Evolutionary conservation across 2,888 invertebrate genomes (phyloP), one percentile per base, ranked within the genome.

Genomic region (Polietes domitor): DNA sequence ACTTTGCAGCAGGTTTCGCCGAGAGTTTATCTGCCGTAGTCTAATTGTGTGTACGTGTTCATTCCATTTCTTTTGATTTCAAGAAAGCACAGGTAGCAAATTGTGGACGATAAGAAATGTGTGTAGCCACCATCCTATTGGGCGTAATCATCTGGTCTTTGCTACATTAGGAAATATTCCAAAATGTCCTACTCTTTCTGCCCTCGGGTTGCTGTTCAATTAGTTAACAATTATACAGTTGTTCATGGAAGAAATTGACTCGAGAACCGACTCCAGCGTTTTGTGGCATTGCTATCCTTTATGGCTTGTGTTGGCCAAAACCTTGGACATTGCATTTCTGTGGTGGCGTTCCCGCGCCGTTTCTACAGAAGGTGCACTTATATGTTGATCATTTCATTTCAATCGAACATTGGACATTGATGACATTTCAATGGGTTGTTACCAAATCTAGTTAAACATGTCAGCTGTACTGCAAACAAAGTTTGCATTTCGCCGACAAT

Each of bases 401-500:
- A 74, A 80, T 80, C 76, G 65, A 47, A 70, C 24, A 53, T 68
- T 72, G 75, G 83, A 78, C 80, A 72, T 58, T 75, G 79, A 73
- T 80, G 83, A 75, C 83, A 83, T 83, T 82, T 85, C 75, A 83
- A 83, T 83, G 43, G 78, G 61, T 55, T 73, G 78, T 76, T 78
- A 81, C 55, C 41, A 81, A 70, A 61, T 77, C 68, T 70, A 77
- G 50, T 55, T 74, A 0, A 70, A 81, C 78, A 80, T 76, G 79
- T 61, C 76, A 82, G 24, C 37, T 9, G 63, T 53, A 63, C 28
- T 77, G 58, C 21, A 58, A 76, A 55, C 53, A 41, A n/a, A 61
- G 47, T n/a, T 77, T 79, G 26, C 72, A 71, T 77, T 80, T 77
- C 28, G 65, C 73, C 80, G 77, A 77, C 80, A 47, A 80, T 74